phyloP scores from a whole-genome alignment of 2,113 vertebrate species.

The Gavia stellata region DNA sequence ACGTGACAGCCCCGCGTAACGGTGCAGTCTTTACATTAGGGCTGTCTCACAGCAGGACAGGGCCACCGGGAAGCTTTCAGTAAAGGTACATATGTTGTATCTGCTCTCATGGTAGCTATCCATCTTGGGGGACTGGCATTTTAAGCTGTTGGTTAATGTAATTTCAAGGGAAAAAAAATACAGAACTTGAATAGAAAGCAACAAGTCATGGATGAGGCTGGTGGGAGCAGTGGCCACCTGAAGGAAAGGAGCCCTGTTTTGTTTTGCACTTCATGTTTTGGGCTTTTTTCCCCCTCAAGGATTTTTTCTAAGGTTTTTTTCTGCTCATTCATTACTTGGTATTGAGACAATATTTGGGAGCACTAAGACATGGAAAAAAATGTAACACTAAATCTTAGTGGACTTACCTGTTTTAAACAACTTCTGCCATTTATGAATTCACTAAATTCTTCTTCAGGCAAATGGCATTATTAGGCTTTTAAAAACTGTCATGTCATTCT shows the following conservation, averaged over 20 bases:
- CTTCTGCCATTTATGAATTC: background rate
- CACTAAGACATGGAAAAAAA: background rate
- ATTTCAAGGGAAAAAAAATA: background rate
- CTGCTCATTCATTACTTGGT: background rate
- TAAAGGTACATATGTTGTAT: background rate
- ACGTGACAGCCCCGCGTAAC: fast-evolving
- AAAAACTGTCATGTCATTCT: background rate
- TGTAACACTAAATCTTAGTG: background rate
- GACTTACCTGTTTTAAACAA: background rate
- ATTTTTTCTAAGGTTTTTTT: background rate
- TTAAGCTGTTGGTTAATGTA: background rate
- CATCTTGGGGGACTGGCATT: fast-evolving
- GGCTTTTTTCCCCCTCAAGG: background rate
- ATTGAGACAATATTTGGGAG: background rate
- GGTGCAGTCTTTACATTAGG: background rate
- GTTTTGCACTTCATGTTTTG: background rate
- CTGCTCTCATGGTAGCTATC: background rate
- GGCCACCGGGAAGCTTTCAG: background rate
- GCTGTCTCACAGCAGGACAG: too few relatives aligned
- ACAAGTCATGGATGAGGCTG: background rate
- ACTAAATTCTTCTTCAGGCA: background rate
- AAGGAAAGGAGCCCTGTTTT: background rate
- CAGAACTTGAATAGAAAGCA: background rate
- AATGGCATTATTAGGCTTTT: background rate
- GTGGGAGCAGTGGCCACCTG: background rate